These are phyloP conservation scores for Thalassoma bifasciatum DNA, from an alignment of 2,113 vertebrate species.

Conservation along the genomic window DNA sequence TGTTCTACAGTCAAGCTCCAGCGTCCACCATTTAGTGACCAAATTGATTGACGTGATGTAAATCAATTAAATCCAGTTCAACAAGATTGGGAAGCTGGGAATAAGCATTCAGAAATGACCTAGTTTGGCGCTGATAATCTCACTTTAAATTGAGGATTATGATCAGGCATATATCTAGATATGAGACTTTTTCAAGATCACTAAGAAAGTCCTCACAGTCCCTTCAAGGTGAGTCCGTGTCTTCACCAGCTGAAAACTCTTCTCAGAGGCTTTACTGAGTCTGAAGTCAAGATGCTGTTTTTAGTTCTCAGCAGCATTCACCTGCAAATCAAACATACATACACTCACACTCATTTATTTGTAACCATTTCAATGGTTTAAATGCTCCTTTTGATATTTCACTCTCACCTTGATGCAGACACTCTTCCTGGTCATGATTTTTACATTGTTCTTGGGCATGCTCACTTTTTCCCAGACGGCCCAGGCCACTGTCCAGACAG, in stretches of 20 bases:
- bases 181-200: too few relatives aligned
- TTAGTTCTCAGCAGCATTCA: background rate
- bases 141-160: too few relatives aligned
- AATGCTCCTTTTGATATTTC: background rate
- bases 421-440: slow-evolving; percentile 27
- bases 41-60: too few relatives aligned
- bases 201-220: too few relatives aligned
- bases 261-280: slow-evolving; percentile 8
- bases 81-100: too few relatives aligned
- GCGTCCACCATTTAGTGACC: too few relatives aligned
- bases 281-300: slow-evolving; percentile 14
- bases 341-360: background rate
- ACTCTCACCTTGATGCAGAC: slow-evolving; percentile 30
- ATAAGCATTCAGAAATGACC: too few relatives aligned
- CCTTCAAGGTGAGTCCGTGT: too few relatives aligned
- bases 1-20: too few relatives aligned
- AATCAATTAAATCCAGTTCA: too few relatives aligned
- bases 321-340: background rate
- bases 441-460: slow-evolving; percentile 8
- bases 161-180: too few relatives aligned
- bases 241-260: background rate
- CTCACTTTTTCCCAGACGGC: slow-evolving; percentile 3
- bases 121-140: too few relatives aligned
- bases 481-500: slow-evolving; percentile 38
- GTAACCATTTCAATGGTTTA: background rate